Base-by-base conservation (phyloP, 2,888 invertebrate genomes). In the Aricia artaxerxes region DNA sequence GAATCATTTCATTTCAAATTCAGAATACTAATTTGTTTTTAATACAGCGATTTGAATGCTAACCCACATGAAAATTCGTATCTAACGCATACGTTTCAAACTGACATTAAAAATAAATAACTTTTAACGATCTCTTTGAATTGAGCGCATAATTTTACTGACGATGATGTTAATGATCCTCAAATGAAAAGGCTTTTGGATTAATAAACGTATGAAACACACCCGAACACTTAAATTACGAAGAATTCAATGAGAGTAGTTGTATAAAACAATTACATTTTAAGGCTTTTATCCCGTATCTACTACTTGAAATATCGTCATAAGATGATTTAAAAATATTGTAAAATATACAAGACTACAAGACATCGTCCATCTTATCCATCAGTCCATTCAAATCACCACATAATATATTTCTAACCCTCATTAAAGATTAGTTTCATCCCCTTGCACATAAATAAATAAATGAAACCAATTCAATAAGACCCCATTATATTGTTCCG, bases 401-500 rank as follows among this genome's bases (percentile, higher is more conserved):
- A 44, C 31, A 49, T 75, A 49, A 75, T 75, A 75, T 75, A 75
- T 49, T 75, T 49, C 44, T 49, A 75, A 75, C 75, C 49, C 24
- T 75, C 49, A 75, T 44, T 49, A 44, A 75, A 75, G 75, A 75
- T 75, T 75, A 75, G 75, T 61, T 60, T 61, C 61, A 40, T 77
- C 40, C 77, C 61, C 77, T 60, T n/a, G 72, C 16, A 60, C n/a
- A 38, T 78, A 79, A 80, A 81, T 80, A 82, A 80, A 82, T 80
- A 81, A 81, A 77, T 78, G 78, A 78, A 49, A 78, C 88, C 90
- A 88, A 85, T 89, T 82, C 84, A 78, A 57, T 60, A 13, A 38
- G 79, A 78, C 80, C 83, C 79, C 77, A 89, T 85, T 89, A 89
- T 89, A 91, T 89, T 88, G 88, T 89, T 87, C 89, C 86, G 86